phyloP scores from a whole-genome alignment of 2,888 invertebrate species.

The Xestia c-nigrum region DNA sequence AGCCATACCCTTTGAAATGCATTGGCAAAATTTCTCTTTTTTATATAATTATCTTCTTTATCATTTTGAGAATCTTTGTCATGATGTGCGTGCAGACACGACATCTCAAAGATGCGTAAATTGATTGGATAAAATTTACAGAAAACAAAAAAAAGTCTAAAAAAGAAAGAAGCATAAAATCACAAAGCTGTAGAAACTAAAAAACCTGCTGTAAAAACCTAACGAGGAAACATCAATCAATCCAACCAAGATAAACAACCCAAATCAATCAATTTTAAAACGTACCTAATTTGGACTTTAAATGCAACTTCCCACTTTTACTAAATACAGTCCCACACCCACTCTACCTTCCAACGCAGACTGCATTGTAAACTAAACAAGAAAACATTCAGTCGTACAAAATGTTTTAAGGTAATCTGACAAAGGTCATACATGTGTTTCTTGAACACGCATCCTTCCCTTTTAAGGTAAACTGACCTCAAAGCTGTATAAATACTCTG shows the following conservation, averaged over 20 bases:
- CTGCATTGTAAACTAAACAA: constrained; percentile 45
- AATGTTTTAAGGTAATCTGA: constrained; percentile 36
- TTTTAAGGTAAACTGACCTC: constrained; percentile 56
- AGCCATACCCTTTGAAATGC: constrained; percentile 10
- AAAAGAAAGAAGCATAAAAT: constrained; percentile 12
- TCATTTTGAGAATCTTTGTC: neutral
- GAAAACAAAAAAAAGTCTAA: neutral
- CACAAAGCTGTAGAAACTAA: constrained; percentile 1
- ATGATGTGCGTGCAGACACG: neutral
- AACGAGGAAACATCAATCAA: constrained; percentile 61
- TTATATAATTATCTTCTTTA: neutral
- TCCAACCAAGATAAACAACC: constrained; percentile 41
- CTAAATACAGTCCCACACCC: constrained; percentile 49
- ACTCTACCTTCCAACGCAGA: constrained; percentile 36
- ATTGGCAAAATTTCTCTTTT: neutral
- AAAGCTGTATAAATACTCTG: constrained; percentile 43
- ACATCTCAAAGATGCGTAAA: neutral
- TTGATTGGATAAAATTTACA: neutral
- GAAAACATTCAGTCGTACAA: constrained; percentile 42
- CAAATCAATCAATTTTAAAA: constrained; percentile 59
- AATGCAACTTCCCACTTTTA: constrained; percentile 53
- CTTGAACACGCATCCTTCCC: constrained; percentile 58
- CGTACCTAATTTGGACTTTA: constrained; percentile 54
- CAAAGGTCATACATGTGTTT: constrained; percentile 57
- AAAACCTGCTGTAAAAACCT: neutral